phyloP scores from a whole-genome alignment of 2,888 invertebrate species.

The Cantharis flavilabris region DNA sequence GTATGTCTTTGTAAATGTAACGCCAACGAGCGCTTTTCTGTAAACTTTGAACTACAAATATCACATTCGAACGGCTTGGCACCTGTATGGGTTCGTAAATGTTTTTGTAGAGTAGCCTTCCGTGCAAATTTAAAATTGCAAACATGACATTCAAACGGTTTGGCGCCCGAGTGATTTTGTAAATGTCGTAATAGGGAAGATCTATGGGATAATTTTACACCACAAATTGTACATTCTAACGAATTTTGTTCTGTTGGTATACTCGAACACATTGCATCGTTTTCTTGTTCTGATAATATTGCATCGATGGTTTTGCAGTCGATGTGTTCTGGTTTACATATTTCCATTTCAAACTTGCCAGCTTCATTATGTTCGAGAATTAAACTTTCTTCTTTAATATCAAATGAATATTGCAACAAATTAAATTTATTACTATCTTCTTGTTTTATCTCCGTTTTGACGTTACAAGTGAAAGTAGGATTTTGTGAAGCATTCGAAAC shows the following conservation, averaged over 20 bases:
- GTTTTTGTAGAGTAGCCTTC: slow-evolving; percentile 51
- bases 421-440: background rate
- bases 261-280: background rate
- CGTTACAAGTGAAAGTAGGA: background rate
- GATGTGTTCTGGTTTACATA: background rate
- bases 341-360: background rate
- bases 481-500: background rate
- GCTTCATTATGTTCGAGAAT: background rate
- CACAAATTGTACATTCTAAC: background rate
- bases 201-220: background rate
- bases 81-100: slow-evolving; percentile 40
- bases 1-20: background rate
- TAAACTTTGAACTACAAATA: slow-evolving; percentile 21
- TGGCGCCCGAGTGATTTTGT: slow-evolving; percentile 54
- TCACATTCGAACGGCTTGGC: slow-evolving; percentile 20
- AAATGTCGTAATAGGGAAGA: background rate
- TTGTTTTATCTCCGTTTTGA: background rate
- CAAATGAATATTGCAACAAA: background rate
- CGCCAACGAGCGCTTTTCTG: background rate
- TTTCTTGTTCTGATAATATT: background rate
- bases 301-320: background rate
- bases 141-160: slow-evolving; percentile 58
- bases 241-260: background rate
- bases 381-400: background rate
- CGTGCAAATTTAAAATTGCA: slow-evolving; percentile 60